Conservation (phyloP, 2,797 vertebrate species). For the Macropus fuliginosus region DNA sequence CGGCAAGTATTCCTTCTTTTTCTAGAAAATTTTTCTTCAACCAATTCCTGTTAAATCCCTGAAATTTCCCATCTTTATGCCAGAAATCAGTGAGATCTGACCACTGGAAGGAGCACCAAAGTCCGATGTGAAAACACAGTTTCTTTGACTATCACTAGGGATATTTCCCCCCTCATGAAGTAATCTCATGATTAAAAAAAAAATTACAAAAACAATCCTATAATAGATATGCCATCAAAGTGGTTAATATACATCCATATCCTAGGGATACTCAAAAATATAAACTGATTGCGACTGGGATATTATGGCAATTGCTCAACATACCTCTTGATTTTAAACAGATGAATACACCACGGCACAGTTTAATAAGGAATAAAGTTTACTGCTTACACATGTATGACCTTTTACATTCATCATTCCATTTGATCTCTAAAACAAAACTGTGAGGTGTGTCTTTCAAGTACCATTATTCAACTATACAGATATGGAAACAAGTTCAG, state of each 20-base stretch:
- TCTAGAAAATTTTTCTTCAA: not conserved
- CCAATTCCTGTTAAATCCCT: conserved; percentile 33
- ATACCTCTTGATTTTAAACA: not conserved
- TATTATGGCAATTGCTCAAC: not conserved
- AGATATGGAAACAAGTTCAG: not conserved
- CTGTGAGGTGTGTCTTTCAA: not conserved
- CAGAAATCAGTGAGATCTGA: not conserved
- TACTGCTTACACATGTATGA: not conserved
- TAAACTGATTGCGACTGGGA: not conserved
- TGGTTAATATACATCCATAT: not conserved
- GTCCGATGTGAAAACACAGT: not conserved
- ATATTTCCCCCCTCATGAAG: not conserved
- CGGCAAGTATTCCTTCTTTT: not conserved
- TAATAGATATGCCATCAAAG: not conserved
- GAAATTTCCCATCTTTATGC: not conserved
- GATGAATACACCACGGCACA: not conserved
- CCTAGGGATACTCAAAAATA: not conserved
- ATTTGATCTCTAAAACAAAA: not conserved
- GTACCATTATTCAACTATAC: not conserved
- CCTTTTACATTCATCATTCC: too few relatives aligned
- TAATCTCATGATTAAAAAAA: not conserved
- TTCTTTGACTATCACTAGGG: not conserved
- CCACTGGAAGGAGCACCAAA: not conserved
- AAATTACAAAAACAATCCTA: not conserved
- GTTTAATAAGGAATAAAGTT: not conserved